A percentile compares a stretch with the other conserved stretches of the same genome.
Evolutionary conservation across 2,113 vertebrate genomes (phyloP).

Genomic region (Patagioenas fasciata): DNA sequence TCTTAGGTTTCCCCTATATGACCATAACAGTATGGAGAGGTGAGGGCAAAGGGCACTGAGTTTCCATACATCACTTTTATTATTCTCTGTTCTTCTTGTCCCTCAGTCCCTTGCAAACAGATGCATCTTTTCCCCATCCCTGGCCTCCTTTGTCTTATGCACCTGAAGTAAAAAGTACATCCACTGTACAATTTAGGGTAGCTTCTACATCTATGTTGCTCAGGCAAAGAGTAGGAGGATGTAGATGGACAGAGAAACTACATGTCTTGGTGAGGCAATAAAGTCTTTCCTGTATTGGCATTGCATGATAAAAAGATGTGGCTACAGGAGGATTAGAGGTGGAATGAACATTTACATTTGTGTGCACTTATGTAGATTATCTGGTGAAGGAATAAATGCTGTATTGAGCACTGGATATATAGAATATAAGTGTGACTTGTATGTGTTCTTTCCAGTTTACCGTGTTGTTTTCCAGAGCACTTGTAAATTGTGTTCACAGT

Average conservation of each 20-base stretch:
- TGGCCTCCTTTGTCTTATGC: background rate
- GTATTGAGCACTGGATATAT: background rate
- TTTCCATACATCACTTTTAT: background rate
- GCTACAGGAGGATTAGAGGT: background rate
- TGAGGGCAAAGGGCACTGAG: background rate
- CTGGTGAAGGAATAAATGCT: background rate
- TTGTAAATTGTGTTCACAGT: background rate
- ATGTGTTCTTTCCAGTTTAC: background rate
- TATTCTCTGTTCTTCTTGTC: background rate
- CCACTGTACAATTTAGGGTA: background rate
- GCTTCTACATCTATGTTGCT: background rate
- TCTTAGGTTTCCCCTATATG: background rate
- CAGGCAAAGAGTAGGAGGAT: background rate
- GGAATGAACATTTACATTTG: background rate
- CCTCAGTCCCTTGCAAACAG: background rate
- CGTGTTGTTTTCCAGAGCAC: background rate
- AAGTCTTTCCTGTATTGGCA: background rate
- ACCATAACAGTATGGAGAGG: background rate
- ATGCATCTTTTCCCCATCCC: background rate
- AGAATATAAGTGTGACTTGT: background rate
- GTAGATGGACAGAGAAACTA: background rate
- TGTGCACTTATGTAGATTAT: background rate
- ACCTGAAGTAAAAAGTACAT: background rate
- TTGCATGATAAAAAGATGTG: background rate
- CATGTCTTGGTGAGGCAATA: background rate